Base-by-base conservation (phyloP, 2,797 vertebrate species). In the Borostomias antarcticus region DNA sequence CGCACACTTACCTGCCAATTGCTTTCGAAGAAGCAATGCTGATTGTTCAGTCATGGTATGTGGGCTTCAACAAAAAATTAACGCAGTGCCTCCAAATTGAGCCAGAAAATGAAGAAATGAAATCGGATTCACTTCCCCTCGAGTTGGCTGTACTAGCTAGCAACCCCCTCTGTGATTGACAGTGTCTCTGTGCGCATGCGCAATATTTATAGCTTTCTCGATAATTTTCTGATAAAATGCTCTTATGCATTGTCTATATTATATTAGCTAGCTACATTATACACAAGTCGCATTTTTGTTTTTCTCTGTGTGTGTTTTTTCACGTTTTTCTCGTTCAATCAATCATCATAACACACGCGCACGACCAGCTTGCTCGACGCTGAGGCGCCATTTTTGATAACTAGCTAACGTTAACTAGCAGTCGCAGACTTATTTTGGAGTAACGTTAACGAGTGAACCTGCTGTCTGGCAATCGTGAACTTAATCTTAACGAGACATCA, bases 31-130 rank as follows among this genome's bases (percentile, higher is more conserved):
- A 80, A 93, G 91, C 68, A 93, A 73, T 62, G 91, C 89, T 80
- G 91, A 93, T 90, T 92, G 91, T 89, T 92, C 91, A 83, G 91
- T 92, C 91, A 93, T 93, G 82, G 88, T 91, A 90, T 73, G 86
- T 75, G 25, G 70, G 64, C 84, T 80, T 80, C 58, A 76, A 73
- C 63, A 62, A 58, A 76, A 67, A 45, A 13, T 50, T 79, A 58
- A 76, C 70, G 73, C 70, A 60, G 52, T 77, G 68, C 71, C 68
- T 58, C 74, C 66, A 68, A 89, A 84, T 64, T 72, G 69, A 70
- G 70, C 64, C 32, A 29, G 62, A 76, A 80, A 72, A 68, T 70
- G n/a, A 70, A 54, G 70, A 68, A 68, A 76, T 53, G 69, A 51
- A 68, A 43, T 37, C 50, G 68, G 50, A 65, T 13, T 50, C 64